Evolutionary conservation across 1,140 invertebrate genomes (phyloP), one percentile per base, ranked within the genome.

Genomic region (Pissodes strobi): DNA sequence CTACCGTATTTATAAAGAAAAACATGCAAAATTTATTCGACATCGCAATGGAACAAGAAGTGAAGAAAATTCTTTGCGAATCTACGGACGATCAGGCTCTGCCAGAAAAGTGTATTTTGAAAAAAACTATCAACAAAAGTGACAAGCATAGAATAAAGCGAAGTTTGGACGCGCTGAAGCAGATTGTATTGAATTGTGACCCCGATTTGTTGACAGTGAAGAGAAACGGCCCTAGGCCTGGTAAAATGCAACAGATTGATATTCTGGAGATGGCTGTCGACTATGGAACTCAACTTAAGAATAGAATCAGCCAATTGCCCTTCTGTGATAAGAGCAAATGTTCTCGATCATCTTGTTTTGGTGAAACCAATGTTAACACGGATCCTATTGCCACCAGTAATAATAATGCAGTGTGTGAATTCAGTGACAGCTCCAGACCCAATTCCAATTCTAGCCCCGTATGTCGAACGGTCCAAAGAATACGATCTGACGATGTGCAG

Each of bases 191-290:
- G 9, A 64, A 64, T 19, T 64, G 61, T 21, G 52, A 64, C 34
- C 61, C 61, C 10, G 53, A 57, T 12, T 22, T 64, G 15, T 23
- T 64, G 8, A 56, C 61, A 21, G 23, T 43, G 12, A 13, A 56
- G 12, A 30, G 25, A 39, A 23, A 64, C 19, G 61, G 61, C 5
- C 61, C 61, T 38, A 64, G 61, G 23, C 23, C 8, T 2, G 61
- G 61, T 5, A 48, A 56, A 46, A 6, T 53, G 0, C 17, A 64
- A 37, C 30, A 19, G 15, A 41, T 56, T 12, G 61, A 64, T 39
- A 56, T 64, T 25, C 41, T 64, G 19, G 61, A 64, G 25, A 64
- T 64, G 61, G 48, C 61, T 3, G 46, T 64, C 1, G 61, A 64
- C 30, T 30, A 64, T 49, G 12, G 57, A 17, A 30, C 12, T 10